Evolutionary conservation across 2,797 vertebrate species (phyloP), one percentile per base, ranked within the genome.

Genomic region (Sebastes iracundus): DNA sequence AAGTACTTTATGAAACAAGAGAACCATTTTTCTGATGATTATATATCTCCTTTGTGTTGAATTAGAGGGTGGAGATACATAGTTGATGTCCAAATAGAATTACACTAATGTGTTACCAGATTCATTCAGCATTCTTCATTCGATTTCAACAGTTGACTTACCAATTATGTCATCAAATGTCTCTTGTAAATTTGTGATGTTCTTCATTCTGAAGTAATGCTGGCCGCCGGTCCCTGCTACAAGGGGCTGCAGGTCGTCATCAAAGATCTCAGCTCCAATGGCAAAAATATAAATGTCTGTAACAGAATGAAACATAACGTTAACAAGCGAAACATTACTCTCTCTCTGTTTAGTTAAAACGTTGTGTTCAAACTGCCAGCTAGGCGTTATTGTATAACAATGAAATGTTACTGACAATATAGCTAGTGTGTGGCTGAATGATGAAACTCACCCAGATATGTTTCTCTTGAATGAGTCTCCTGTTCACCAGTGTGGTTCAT

Each of bases 201-300:
- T 4, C 2, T 27, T 20, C 77, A 95, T 2, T 79, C 81, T 90
- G 87, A 91, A 95, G 77, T 90, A 94, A 80, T 95, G 93, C 0
- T 0, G 0, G 0, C 61, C 86, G 7, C 58, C 77, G 0, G 2
- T 22, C 6, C 86, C 88, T 2, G 4, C 33, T 25, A 74, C 53
- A 14, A 95, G 91, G 1, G 64, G 75, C 60, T 33, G 30, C 67
- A 95, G 85, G 42, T 90, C 87, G 0, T 5, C 20, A 18, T 93
- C 88, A 12, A 63, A 80, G 71, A 93, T 32, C 0, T 73, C 72
- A 2, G 3, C 4, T 32, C 94, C 94, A 11, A 93, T 82, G 30
- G 27, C 93, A 77, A 95, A 95, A 4, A 93, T 1, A 32, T 94
- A 95, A 79, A 94, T 90, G 27, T 95, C 94, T 95, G 85, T 9